Base-by-base conservation (phyloP, 1,140 invertebrate genomes). In the Drosophila aff. region DNA sequence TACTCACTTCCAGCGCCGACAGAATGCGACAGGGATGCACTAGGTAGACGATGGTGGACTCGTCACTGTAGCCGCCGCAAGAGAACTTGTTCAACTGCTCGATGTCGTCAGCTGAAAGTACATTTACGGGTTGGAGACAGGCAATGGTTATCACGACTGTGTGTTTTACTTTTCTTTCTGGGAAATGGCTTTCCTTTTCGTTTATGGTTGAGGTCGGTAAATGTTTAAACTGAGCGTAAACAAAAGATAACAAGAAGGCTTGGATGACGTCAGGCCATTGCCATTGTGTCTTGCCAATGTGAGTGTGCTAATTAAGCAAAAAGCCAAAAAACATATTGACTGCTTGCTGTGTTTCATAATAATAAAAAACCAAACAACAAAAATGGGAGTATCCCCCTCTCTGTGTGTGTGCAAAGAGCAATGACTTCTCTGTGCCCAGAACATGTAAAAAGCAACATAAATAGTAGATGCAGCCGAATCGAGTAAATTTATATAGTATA, bases 11-110 rank as follows among this genome's bases (percentile, higher is more conserved):
- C 73, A 97, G 93, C 72, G 96, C 97, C 57, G 96, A 97, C 76
- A 97, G 94, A 91, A 97, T 96, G 69, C 97, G 96, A 93, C 96
- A 97, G 81, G 96, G 96, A 95, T 97, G 96, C 93, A 97, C 96
- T 75, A 97, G 94, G 93, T 97, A 97, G 68, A 97, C 96, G 92
- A 97, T 97, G 60, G 96, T 97, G 46, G 95, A 96, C 81, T 95
- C 94, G 93, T 97, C 96, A 92, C 95, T 96, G 92, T 96, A 97
- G 76, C 96, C 96, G 63, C 96, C 96, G 90, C 95, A 97, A 53
- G 96, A 95, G 93, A 97, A 97, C 82, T 96, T 94, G 89, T 92
- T 94, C 77, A 97, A 94, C 91, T 97, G 96, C 85, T 96, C 96
- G 93, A 97, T 96, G 92, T 97, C 96, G 81, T 95, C 94, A 86